These are phyloP conservation scores for Conus ventricosus DNA, from an alignment of 1,140 invertebrate genomes.

Conservation along the genomic window DNA sequence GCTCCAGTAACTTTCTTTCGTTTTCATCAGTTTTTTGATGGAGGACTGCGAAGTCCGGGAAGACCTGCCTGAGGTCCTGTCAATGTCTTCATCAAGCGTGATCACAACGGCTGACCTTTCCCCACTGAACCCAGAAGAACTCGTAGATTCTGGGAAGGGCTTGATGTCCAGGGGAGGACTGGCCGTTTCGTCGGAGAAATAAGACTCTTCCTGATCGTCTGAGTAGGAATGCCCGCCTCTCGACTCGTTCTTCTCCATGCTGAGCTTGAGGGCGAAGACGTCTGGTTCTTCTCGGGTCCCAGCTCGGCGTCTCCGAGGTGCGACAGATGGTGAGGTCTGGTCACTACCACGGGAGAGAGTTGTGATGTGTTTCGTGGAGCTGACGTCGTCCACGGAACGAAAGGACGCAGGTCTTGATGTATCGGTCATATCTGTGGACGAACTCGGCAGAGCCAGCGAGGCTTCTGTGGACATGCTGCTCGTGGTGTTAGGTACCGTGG, in stretches of 20 bases:
- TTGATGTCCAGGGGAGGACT: neutral
- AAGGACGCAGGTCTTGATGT: neutral
- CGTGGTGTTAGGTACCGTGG: neutral
- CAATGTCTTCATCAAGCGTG: neutral
- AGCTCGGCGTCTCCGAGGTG: neutral
- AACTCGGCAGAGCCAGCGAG: neutral
- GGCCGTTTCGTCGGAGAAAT: neutral
- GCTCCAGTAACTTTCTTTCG: conserved; percentile 12
- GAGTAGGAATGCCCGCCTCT: neutral
- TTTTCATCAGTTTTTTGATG: neutral
- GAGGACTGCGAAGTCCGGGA: neutral
- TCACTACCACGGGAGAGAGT: neutral
- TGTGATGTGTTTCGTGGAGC: neutral
- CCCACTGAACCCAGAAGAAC: neutral
- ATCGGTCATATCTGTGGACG: neutral
- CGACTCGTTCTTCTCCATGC: neutral
- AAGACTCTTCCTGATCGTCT: neutral
- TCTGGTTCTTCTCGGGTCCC: neutral
- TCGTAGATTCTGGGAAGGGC: neutral
- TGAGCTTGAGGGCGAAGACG: neutral
- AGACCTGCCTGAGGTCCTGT: neutral
- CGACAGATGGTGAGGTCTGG: neutral
- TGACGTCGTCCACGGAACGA: neutral
- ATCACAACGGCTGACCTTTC: too few species aligned
- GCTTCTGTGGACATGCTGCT: neutral